Evolutionary conservation across 2,888 invertebrate species (phyloP).

Genomic region (Cremastobaeus sp.): DNA sequence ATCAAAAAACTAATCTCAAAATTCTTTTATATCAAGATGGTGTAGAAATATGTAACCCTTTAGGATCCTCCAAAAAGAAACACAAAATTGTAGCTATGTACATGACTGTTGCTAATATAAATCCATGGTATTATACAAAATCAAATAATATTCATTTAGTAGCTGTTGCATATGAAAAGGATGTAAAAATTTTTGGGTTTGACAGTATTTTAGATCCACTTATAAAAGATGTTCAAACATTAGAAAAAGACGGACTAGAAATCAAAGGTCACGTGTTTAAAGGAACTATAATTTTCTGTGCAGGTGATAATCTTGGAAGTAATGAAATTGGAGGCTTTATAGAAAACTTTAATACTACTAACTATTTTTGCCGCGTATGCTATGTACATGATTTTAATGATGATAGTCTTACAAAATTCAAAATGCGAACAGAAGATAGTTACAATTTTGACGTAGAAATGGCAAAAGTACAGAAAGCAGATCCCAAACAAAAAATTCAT

Average conservation of each 20-base stretch:
- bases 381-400: slow-evolving; percentile 37
- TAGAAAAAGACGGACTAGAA: slow-evolving; percentile 47
- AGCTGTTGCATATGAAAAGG: slow-evolving; percentile 36
- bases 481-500: slow-evolving; percentile 11
- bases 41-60: slow-evolving; percentile 22
- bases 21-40: slow-evolving; percentile 6
- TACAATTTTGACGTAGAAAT: slow-evolving; percentile 11
- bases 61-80: slow-evolving; percentile 14
- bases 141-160: slow-evolving; percentile 1
- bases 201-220: slow-evolving; percentile 43
- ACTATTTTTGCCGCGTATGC: slow-evolving; percentile 6
- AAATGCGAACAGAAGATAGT: slow-evolving; percentile 14
- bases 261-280: slow-evolving; percentile 4
- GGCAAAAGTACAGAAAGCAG: too few species aligned
- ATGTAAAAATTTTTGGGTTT: slow-evolving; percentile 42
- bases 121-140: too few species aligned
- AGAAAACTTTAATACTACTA: slow-evolving; percentile 56
- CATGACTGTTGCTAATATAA: slow-evolving; percentile 5
- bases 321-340: slow-evolving; percentile 46
- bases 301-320: slow-evolving; percentile 6
- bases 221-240: slow-evolving; percentile 32
- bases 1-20: slow-evolving; percentile 1
- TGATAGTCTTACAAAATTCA: slow-evolving; percentile 4
- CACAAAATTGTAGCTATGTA: not conserved
- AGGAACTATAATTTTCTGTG: not conserved